phyloP scores from a whole-genome alignment of 2,888 invertebrate genomes.

The Leptinotarsa peninsularis region DNA sequence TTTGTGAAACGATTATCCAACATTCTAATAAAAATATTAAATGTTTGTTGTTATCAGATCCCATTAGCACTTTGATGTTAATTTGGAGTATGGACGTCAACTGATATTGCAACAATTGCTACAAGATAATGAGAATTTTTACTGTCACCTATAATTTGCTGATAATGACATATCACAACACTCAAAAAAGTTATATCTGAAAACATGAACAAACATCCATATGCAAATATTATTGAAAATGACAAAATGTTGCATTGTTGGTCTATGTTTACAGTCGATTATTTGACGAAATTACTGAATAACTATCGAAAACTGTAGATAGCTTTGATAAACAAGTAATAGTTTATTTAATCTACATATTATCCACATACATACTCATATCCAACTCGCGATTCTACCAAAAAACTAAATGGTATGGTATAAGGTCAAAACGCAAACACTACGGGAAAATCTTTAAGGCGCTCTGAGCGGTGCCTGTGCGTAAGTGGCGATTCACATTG shows the following conservation, averaged over 20 bases:
- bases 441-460: too few relatives aligned
- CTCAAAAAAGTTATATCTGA: background rate
- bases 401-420: too few relatives aligned
- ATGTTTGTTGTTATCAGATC: background rate
- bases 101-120: slow-evolving; percentile 7
- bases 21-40: slow-evolving; percentile 1
- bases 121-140: slow-evolving; percentile 6
- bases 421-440: too few relatives aligned
- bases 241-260: background rate
- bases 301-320: too few relatives aligned
- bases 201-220: slow-evolving; percentile 4
- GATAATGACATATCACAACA: slow-evolving; percentile 7
- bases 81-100: slow-evolving; percentile 10
- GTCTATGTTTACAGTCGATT: background rate
- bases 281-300: too few relatives aligned
- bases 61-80: background rate
- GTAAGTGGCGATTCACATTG: too few relatives aligned
- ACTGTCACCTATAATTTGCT: background rate
- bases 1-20: background rate
- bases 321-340: too few relatives aligned
- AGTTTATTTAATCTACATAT: too few relatives aligned
- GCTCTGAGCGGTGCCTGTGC: too few relatives aligned
- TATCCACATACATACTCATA: too few relatives aligned
- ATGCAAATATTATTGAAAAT: background rate
- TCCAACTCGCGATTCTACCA: too few relatives aligned